Conservation (phyloP, 2,113 vertebrate genomes). For the Stegostoma tigrinum region DNA sequence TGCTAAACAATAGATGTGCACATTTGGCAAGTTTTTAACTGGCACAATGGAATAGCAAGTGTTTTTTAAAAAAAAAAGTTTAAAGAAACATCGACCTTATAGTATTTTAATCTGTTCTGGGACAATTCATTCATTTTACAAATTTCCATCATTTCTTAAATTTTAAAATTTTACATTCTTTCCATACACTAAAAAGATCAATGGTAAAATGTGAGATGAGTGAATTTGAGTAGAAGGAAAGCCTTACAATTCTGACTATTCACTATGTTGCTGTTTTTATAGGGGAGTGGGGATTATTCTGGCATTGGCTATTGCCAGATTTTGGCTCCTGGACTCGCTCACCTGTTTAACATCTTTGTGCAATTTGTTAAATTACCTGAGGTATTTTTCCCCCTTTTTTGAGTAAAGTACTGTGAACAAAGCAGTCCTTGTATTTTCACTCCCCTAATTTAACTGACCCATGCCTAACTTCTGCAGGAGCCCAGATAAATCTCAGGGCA, state of each 20-base stretch:
- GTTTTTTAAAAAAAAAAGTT: background rate
- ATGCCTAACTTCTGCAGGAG: background rate
- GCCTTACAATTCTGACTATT: background rate
- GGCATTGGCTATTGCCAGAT: background rate
- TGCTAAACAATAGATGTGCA: background rate
- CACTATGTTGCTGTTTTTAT: background rate
- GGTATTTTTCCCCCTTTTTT: background rate
- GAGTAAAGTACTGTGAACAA: background rate
- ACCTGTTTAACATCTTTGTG: background rate
- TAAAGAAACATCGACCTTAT: background rate
- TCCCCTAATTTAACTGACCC: background rate
- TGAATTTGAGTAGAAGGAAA: background rate
- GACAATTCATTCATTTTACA: background rate
- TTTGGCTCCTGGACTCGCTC: background rate
- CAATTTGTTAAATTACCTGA: background rate
- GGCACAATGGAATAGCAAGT: background rate
- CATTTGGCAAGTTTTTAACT: constrained; percentile 6
- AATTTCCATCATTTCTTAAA: constrained; percentile 32
- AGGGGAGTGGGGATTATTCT: background rate
- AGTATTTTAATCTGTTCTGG: background rate
- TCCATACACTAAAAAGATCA: background rate
- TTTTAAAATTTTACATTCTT: background rate
- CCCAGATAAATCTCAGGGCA: background rate
- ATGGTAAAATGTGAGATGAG: background rate
- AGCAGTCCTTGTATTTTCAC: background rate